These are phyloP conservation scores for Heliconius charithonia DNA, from an alignment of 2,888 invertebrate genomes.

Conservation along the genomic window DNA sequence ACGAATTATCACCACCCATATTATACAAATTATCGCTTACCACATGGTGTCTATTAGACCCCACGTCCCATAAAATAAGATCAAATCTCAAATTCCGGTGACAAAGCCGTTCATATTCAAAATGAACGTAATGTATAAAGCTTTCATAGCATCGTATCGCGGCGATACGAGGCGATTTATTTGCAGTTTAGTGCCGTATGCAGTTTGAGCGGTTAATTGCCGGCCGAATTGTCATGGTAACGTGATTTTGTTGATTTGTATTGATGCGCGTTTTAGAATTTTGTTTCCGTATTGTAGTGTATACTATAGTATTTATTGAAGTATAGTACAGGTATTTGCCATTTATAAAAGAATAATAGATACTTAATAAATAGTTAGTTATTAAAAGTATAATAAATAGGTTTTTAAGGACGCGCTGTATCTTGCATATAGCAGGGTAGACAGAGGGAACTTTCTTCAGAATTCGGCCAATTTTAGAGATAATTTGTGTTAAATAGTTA, in stretches of 20 bases:
- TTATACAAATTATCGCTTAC: conserved; percentile 1
- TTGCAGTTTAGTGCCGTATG: conserved; percentile 25
- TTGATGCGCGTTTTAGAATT: background rate
- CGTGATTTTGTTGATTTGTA: conserved; percentile 18
- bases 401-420: no score
- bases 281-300: background rate
- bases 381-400: no score
- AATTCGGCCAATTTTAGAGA: no score
- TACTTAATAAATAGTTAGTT: no score
- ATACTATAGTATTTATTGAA: background rate
- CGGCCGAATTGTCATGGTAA: conserved; percentile 23
- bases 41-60: conserved; percentile 22
- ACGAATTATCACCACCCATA: background rate
- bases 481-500: no score
- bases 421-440: no score
- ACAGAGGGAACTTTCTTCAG: no score
- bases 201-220: conserved; percentile 19
- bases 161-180: conserved; percentile 32
- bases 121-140: conserved; percentile 38
- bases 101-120: conserved; percentile 37
- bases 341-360: background rate
- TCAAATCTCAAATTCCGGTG: conserved; percentile 32
- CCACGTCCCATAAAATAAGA: conserved; percentile 26
- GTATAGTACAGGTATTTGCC: background rate
- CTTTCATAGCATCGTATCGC: conserved; percentile 26